A percentile compares a stretch with the other conserved stretches of the same genome.
phyloP scores from a whole-genome alignment of 2,113 vertebrate genomes.

The Emydura subglobosa region DNA sequence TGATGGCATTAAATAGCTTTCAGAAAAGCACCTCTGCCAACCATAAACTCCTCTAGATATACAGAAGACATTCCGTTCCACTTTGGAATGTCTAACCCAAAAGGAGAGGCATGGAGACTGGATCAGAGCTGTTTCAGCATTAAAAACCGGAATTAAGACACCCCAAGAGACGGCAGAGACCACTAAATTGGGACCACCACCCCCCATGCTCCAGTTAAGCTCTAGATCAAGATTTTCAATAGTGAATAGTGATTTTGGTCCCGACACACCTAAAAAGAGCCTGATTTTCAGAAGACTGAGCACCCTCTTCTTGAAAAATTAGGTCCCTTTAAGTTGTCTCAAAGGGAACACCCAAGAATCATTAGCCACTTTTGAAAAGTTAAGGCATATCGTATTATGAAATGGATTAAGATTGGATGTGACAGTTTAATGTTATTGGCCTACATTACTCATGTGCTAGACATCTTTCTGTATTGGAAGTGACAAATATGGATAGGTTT shows the following conservation, averaged over 20 bases:
- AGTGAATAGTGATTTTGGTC: not conserved
- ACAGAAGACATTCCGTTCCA: not conserved
- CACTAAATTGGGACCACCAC: no score
- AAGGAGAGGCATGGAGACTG: not conserved
- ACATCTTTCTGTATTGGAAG: not conserved
- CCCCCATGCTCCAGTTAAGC: not conserved
- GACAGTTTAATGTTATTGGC: not conserved
- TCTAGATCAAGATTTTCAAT: not conserved
- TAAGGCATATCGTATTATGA: not conserved
- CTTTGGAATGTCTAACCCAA: not conserved
- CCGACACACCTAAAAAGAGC: not conserved
- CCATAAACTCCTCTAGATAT: not conserved
- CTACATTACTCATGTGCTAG: not conserved
- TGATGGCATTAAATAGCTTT: no score
- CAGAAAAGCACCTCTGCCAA: no score
- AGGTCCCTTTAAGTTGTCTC: not conserved
- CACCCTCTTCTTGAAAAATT: not conserved
- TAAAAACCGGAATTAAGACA: not conserved
- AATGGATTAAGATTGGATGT: not conserved
- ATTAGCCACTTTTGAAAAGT: not conserved
- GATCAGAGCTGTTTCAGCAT: not conserved
- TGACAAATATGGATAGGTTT: not conserved
- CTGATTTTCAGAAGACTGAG: not conserved
- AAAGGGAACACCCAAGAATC: not conserved
- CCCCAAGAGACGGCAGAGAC: not conserved